Conservation (phyloP, 2,888 invertebrate genomes). For the Gortyna flavago region DNA sequence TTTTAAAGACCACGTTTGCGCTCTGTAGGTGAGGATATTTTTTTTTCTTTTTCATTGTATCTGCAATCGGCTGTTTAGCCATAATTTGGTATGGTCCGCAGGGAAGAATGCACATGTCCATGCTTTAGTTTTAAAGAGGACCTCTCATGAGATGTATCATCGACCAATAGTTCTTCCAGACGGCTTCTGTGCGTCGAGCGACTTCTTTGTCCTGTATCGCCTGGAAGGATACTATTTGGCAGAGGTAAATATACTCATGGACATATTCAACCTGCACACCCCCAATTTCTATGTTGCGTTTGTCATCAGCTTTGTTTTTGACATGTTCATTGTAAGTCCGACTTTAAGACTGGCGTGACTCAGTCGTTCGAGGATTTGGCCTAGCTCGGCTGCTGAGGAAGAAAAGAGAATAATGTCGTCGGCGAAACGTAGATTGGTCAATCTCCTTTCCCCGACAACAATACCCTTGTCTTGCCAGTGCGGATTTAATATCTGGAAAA, state of each 20-base stretch:
- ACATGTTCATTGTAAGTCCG: background rate
- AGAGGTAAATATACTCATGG: background rate
- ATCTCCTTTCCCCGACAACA: background rate
- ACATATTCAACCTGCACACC: background rate
- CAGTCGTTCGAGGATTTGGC: background rate
- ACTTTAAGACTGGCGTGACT: background rate
- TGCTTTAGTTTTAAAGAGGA: background rate
- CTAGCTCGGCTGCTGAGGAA: background rate
- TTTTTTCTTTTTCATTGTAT: too few relatives aligned
- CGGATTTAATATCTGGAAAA: background rate
- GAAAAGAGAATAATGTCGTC: background rate
- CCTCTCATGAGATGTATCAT: background rate
- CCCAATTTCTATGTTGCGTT: background rate
- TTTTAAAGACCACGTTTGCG: too few relatives aligned
- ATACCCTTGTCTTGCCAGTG: background rate
- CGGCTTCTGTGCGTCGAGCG: background rate
- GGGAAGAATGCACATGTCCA: background rate
- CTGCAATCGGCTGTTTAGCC: too few relatives aligned
- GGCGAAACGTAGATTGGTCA: background rate
- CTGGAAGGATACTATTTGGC: background rate
- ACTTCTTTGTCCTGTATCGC: background rate
- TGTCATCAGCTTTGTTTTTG: background rate
- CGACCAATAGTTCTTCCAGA: background rate
- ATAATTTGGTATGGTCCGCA: too few relatives aligned
- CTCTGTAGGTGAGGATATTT: too few relatives aligned